Evolutionary conservation across 2,113 vertebrate species (phyloP).

Genomic region (Psilopsiagon aurifrons): DNA sequence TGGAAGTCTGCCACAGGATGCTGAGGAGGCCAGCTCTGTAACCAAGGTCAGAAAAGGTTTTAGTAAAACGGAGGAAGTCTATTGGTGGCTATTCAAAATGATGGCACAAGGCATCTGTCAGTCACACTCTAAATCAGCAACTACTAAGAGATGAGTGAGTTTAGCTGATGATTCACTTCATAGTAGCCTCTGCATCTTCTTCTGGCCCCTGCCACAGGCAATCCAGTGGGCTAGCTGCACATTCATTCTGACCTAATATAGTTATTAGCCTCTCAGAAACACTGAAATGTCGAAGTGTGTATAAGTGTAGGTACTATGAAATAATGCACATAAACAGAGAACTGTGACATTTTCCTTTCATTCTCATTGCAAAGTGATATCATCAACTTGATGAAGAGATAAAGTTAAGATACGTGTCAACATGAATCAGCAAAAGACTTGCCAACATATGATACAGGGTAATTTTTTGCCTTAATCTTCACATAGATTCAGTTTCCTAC

Average conservation of each 20-base stretch:
- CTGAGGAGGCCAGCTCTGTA: not conserved
- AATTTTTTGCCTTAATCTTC: not conserved
- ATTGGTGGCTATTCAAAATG: not conserved
- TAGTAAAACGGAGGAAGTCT: not conserved
- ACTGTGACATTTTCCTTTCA: not conserved
- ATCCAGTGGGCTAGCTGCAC: not conserved
- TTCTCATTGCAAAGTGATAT: not conserved
- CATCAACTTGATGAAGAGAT: not conserved
- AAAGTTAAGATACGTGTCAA: not conserved
- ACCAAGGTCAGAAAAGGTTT: conserved; percentile 14
- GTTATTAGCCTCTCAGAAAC: not conserved
- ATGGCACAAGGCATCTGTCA: not conserved
- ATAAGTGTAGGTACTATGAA: not conserved
- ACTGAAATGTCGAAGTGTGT: not conserved
- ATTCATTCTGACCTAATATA: not conserved
- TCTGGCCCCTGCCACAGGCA: not conserved
- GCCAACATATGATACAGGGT: not conserved
- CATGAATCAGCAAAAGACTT: not conserved
- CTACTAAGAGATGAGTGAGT: not conserved
- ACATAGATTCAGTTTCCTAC: not conserved
- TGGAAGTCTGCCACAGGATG: conserved; percentile 18
- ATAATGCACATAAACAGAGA: not conserved
- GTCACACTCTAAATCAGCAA: not conserved
- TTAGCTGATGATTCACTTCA: not conserved
- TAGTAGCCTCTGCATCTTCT: not conserved